These are phyloP conservation scores for Oreonectes daqikongensis DNA, from an alignment of 2,797 vertebrate genomes.

Conservation along the genomic window DNA sequence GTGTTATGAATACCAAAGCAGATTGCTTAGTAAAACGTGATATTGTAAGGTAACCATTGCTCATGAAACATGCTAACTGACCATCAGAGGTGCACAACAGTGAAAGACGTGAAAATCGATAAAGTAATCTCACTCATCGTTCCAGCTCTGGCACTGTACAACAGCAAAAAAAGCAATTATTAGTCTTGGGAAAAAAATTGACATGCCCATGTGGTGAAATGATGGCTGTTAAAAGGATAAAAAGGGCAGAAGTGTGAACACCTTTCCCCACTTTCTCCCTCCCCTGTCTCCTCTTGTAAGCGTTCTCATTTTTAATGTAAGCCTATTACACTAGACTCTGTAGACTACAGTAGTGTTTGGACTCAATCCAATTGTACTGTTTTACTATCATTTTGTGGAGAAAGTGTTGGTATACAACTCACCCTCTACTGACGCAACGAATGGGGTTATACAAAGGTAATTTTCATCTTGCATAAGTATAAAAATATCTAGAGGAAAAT, in stretches of 20 bases:
- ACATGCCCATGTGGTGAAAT: slow-evolving; percentile 66
- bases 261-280: slow-evolving; percentile 26
- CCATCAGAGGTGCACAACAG: slow-evolving; percentile 24
- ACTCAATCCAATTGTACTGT: slow-evolving; percentile 26
- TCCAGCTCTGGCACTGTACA: slow-evolving; percentile 58
- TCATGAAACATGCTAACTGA: slow-evolving; percentile 41
- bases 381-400: slow-evolving; percentile 44
- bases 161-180: slow-evolving; percentile 75
- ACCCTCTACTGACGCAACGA: slow-evolving; percentile 9
- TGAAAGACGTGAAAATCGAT: slow-evolving; percentile 57
- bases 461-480: no score
- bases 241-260: slow-evolving; percentile 55
- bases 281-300: slow-evolving; percentile 42
- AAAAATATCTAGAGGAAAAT: no score
- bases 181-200: slow-evolving; percentile 69
- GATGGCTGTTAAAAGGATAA: slow-evolving; percentile 61
- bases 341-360: slow-evolving; percentile 48
- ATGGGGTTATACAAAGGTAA: no score
- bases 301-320: slow-evolving; percentile 48
- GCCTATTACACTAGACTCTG: slow-evolving; percentile 52
- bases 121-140: slow-evolving; percentile 73
- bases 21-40: slow-evolving; percentile 25
- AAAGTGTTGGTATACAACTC: background rate
- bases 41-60: slow-evolving; percentile 28
- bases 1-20: slow-evolving; percentile 29